Base-by-base conservation (phyloP, 2,797 vertebrate genomes). In the Phalloptychus januarius region DNA sequence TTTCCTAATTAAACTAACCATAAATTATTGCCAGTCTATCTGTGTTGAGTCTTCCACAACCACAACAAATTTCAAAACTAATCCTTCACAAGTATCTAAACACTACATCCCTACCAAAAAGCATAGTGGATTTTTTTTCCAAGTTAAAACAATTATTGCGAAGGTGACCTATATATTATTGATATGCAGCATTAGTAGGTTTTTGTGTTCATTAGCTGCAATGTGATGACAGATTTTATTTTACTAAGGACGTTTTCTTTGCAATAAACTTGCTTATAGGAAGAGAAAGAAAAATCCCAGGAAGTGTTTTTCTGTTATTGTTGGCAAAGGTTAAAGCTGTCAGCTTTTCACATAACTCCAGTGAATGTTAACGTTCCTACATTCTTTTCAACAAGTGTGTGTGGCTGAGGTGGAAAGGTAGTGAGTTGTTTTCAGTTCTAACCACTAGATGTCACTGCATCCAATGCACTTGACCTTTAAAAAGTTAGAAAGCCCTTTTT, bases 371-470 rank as follows among this genome's bases (percentile, higher is more conserved):
- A 25, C 38, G 2, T 16, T 44, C 67, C 7, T 44, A 15, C 4
- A 40, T 40, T 67, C 40, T 40, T 40, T 67, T 1, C 0, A 40
- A 11, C 67, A 69, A 42, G 38, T 16, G 36, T 65, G 36, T 40
- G 63, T 40, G 20, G 1, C 0, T 40, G 5, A 28, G 63, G 20
- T 25, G 25, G 40, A 44, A 15, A 44, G 40, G 13, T n/a, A 1
- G 11, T 52, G 45, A 54, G 48, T n/a, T 25, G 7, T 72, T 72
- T 36, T 15, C 23, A 52, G 23, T 54, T 54, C 16, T 23, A n/a
- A 23, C 46, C 71, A 72, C 46, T 72, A 38, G 46, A 52, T 52
- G 46, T 73, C 71, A 38, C 71, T 52, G 33, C 45, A 52, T 73
- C 16, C 33, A 73, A 54, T 54, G 20, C 23, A 38, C 48, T 25